Evolutionary conservation across 2,113 vertebrate species (phyloP).

Genomic region (Hipposideros armiger): DNA sequence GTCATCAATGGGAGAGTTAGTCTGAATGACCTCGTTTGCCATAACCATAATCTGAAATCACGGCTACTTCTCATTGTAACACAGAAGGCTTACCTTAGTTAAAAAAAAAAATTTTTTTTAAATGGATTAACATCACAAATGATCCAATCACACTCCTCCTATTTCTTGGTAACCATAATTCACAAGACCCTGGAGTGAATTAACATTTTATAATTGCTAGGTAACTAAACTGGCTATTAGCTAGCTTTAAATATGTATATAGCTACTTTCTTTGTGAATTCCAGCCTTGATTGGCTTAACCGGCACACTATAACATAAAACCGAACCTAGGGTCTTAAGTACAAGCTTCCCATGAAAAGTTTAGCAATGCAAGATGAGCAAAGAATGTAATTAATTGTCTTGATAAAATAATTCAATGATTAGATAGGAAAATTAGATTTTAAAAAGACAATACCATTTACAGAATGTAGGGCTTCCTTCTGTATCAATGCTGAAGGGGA

Average conservation of each 20-base stretch:
- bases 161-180: slow-evolving; percentile 39
- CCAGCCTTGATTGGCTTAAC: neutral
- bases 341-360: slow-evolving; percentile 14
- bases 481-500: neutral
- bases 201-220: neutral
- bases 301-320: neutral
- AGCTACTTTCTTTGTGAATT: neutral
- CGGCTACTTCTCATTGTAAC: neutral
- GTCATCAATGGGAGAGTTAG: neutral
- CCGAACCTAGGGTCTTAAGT: neutral
- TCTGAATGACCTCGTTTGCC: neutral
- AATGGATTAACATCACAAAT: neutral
- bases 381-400: neutral
- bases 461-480: neutral
- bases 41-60: neutral
- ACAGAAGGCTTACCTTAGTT: neutral
- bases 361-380: neutral
- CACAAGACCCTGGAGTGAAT: neutral
- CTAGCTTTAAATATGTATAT: neutral
- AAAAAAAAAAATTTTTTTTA: neutral
- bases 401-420: slow-evolving; percentile 17
- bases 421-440: slow-evolving; percentile 2
- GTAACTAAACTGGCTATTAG: neutral
- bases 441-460: slow-evolving; percentile 73
- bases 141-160: neutral